Base-by-base conservation (phyloP, 2,888 invertebrate species). In the Desoria tigrina region DNA sequence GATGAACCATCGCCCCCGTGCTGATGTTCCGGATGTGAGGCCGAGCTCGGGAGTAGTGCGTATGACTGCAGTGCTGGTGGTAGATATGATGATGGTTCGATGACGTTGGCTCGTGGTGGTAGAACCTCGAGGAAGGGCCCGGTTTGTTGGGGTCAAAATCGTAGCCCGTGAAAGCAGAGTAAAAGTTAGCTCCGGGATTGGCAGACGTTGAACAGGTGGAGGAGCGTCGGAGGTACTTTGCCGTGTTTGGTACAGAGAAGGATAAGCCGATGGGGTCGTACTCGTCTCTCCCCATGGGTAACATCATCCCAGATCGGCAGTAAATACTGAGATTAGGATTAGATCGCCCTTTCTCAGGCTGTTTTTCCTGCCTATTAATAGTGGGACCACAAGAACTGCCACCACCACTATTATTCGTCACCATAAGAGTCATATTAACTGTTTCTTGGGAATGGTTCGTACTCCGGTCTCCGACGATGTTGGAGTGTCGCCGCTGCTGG, bases 371-470 rank as follows among this genome's bases (percentile, higher is more conserved):
- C 6, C 55, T 26, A 32, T 4, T 21, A 39, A 39, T 28, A 42
- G 11, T n/a, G 9, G 27, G 32, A 21, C 42, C 26, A 4, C 23
- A 16, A 4, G 21, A n/a, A n/a, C 32, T 16, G n/a, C n/a, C n/a
- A n/a, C n/a, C n/a, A n/a, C n/a, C n/a, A 9, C 32, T 32, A 42
- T 57, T 57, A 6, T 62, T 66, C 11, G 71, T 64, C 55, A 75
- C 68, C 18, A 75, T 56, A 2, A 75, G 61, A 24, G 71, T 67
- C 75, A 73, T 75, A 58, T 75, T 73, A 11, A 75, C 72, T 14
- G 75, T 75, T 63, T 75, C 75, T 54, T 73, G 72, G 59, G 73
- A 74, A 59, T 75, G 74, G 61, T 63, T 70, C 42, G 65, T 55
- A 42, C 69, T 71, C 24, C 71, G 63, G 61, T 68, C 70, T 39